phyloP scores from a whole-genome alignment of 2,797 vertebrate species.

The Dallia pectoralis region DNA sequence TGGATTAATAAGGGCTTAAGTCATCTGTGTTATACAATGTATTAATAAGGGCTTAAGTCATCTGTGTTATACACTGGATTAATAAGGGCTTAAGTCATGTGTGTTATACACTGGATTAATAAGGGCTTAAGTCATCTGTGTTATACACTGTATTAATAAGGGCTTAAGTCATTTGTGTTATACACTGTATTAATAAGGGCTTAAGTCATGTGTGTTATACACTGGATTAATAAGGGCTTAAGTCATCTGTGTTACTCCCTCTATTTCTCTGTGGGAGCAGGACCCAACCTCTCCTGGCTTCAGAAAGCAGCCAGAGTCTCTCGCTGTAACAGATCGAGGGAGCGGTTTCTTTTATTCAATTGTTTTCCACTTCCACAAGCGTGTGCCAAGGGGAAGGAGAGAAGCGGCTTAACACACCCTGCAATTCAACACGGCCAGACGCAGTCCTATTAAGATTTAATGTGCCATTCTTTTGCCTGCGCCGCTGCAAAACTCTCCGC shows the following conservation, averaged over 20 bases:
- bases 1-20: constrained; percentile 1
- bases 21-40: neutral
- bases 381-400: constrained; percentile 76
- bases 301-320: constrained; percentile 65
- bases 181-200: constrained; percentile 47
- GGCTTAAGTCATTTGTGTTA: constrained; percentile 53
- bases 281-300: constrained; percentile 63
- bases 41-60: constrained; percentile 37
- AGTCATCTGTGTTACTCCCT: constrained; percentile 34
- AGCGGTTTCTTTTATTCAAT: constrained; percentile 76
- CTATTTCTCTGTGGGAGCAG: constrained; percentile 28
- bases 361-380: constrained; percentile 77
- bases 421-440: constrained; percentile 79
- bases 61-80: constrained; percentile 51
- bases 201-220: constrained; percentile 42
- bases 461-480: constrained; percentile 78
- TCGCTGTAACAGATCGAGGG: constrained; percentile 64
- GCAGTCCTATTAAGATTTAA: constrained; percentile 84
- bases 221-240: constrained; percentile 47
- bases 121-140: neutral
- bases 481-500: constrained; percentile 72
- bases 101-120: constrained; percentile 19
- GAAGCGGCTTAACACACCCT: constrained; percentile 76
- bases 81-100: constrained; percentile 51
- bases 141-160: neutral